Conservation (phyloP, 2,797 vertebrate genomes). For the Caiman crocodilus region DNA sequence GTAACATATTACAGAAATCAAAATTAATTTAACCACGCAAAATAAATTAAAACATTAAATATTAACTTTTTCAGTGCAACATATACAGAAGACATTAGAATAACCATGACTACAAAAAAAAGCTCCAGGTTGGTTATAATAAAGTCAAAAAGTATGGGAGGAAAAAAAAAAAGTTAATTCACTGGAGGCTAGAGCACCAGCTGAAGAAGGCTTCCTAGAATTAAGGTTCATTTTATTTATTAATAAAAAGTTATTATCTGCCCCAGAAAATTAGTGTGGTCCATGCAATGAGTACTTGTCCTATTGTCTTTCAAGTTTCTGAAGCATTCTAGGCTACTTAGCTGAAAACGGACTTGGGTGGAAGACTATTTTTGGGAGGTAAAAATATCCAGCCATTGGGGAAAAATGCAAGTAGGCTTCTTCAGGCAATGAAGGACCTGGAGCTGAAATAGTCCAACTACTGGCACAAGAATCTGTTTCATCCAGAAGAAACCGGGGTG, state of each 20-base stretch:
- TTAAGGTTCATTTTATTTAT: conserved; percentile 4
- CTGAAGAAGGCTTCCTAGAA: conserved; percentile 28
- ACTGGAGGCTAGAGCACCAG: conserved; percentile 17
- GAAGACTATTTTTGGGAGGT: not conserved
- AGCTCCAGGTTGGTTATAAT: conserved; percentile 65
- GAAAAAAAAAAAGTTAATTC: not conserved
- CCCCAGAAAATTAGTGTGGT: not conserved
- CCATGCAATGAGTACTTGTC: not conserved
- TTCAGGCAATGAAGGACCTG: not conserved
- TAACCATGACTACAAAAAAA: conserved; percentile 72
- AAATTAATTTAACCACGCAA: conserved; percentile 86
- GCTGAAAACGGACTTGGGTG: too few relatives aligned
- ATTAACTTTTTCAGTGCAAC: conserved; percentile 87
- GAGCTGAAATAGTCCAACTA: not conserved
- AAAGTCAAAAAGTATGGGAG: conserved; percentile 42
- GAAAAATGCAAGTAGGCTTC: not conserved
- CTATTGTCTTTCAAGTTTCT: not conserved
- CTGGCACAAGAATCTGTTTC: too few relatives aligned
- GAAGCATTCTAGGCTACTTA: not conserved
- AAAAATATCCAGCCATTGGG: not conserved
- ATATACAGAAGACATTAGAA: conserved; percentile 83
- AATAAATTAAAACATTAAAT: conserved; percentile 90
- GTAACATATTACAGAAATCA: conserved; percentile 79
- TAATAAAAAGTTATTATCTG: conserved; percentile 9
- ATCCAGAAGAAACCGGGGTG: not conserved